Evolutionary conservation across 1,140 invertebrate species (phyloP).

Genomic region (Calephelis nemesis): DNA sequence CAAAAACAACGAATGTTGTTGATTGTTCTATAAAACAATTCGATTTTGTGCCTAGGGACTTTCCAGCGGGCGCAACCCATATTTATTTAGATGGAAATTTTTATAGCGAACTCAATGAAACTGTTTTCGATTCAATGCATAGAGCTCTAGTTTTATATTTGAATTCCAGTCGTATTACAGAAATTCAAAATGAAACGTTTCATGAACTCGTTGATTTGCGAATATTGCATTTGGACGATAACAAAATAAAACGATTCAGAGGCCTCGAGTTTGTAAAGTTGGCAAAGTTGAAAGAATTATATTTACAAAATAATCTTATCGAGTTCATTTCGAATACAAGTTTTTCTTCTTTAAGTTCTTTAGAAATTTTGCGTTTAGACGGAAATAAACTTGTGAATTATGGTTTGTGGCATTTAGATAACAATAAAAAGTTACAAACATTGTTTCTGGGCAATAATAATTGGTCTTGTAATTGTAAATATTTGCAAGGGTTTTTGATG

Average conservation of each 20-base stretch:
- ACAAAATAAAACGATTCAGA: constrained; percentile 86
- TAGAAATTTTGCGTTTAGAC: constrained; percentile 90
- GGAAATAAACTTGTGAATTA: constrained; percentile 90
- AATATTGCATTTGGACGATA: constrained; percentile 91
- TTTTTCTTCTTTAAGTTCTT: constrained; percentile 85
- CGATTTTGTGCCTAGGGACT: constrained; percentile 84
- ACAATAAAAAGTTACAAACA: constrained; percentile 82
- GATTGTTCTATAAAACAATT: constrained; percentile 87
- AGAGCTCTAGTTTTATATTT: constrained; percentile 90
- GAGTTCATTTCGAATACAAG: constrained; percentile 88
- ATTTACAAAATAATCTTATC: constrained; percentile 92
- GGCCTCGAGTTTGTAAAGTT: constrained; percentile 92
- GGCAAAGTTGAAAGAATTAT: constrained; percentile 88
- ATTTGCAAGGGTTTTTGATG: constrained; percentile 85
- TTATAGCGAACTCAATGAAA: constrained; percentile 87
- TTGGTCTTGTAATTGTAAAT: constrained; percentile 93
- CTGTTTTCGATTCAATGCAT: constrained; percentile 91
- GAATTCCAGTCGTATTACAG: constrained; percentile 89
- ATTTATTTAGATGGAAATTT: constrained; percentile 91
- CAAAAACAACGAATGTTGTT: constrained; percentile 91
- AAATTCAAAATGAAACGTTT: constrained; percentile 93
- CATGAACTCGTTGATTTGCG: constrained; percentile 88
- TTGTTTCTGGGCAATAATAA: constrained; percentile 85
- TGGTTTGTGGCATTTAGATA: constrained; percentile 87
- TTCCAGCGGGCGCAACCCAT: constrained; percentile 94